Evolutionary conservation across 37 sponge, comb jelly and placozoan genomes (phyloP), one percentile per base, ranked within the genome.

Genomic region (Geodia barretti): DNA sequence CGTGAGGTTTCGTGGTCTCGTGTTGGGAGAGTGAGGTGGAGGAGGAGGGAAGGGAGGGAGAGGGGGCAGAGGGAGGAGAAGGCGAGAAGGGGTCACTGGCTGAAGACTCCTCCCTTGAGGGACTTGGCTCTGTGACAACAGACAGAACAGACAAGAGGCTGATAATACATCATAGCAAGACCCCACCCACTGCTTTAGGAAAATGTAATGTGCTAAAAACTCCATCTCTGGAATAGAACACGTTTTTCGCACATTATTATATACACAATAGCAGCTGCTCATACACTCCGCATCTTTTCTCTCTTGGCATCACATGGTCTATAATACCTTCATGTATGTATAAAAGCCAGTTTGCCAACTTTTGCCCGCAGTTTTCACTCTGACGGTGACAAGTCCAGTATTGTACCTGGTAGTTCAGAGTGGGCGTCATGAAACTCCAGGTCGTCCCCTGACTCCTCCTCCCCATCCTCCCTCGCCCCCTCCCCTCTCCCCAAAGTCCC

Each of bases 351-450:
- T n/a, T n/a, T n/a, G n/a, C n/a, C n/a, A n/a, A n/a, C n/a, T n/a
- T n/a, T n/a, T n/a, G n/a, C n/a, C n/a, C n/a, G n/a, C n/a, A n/a
- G n/a, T n/a, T n/a, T n/a, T n/a, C n/a, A n/a, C n/a, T n/a, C n/a
- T n/a, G n/a, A n/a, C n/a, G n/a, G n/a, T n/a, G n/a, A n/a, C n/a
- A n/a, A n/a, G n/a, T n/a, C n/a, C n/a, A n/a, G n/a, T n/a, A n/a
- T n/a, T 47, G 14, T 24, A 77, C 77, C 65, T 77, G 64, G 64
- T 29, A 77, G 25, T 40, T 77, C 77, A 37, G 36, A 34, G 62
- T 63, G 77, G 3, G 77, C 77, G 20, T 77, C 77, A 20, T 64
- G 65, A 40, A 62, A 77, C 40, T 77, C 77, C 65, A 63, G 25
- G 4, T 62, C 64, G 21, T 77, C 77, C 21, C n/a, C 64, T 1